Percentiles rank a stretch among this genome's conserved stretches.
phyloP scores from a whole-genome alignment of 2,888 invertebrate species.

The Zhengitettix transpicula region DNA sequence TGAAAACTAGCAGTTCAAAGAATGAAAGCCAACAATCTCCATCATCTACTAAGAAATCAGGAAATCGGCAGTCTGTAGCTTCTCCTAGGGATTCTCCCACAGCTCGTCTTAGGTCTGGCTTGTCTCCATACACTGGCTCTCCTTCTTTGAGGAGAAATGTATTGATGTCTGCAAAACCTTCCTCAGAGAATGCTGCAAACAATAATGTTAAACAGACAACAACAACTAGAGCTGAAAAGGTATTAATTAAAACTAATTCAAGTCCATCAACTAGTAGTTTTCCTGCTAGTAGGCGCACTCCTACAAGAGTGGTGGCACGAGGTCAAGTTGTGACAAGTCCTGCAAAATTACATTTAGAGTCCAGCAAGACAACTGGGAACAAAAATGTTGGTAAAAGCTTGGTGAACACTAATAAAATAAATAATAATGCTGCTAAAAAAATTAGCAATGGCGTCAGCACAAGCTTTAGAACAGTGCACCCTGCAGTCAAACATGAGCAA shows the following conservation, averaged over 20 bases:
- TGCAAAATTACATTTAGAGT: slow-evolving; percentile 1
- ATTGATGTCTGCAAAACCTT: slow-evolving; percentile 33
- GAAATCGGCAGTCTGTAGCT: slow-evolving; percentile 8
- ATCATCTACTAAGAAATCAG: neutral
- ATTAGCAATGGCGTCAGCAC: slow-evolving; percentile 1
- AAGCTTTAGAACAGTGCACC: slow-evolving; percentile 7
- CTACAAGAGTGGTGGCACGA: neutral
- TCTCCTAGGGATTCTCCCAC: slow-evolving; percentile 19
- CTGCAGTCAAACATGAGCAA: slow-evolving; percentile 11
- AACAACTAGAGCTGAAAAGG: slow-evolving; percentile 1
- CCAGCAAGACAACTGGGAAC: neutral
- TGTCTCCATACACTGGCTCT: slow-evolving; percentile 22
- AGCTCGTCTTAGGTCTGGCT: slow-evolving; percentile 13
- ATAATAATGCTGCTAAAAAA: slow-evolving; percentile 4
- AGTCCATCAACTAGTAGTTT: slow-evolving; percentile 1
- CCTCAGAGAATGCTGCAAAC: slow-evolving; percentile 13
- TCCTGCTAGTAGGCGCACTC: slow-evolving; percentile 2
- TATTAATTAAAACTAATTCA: neutral
- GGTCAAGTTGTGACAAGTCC: slow-evolving; percentile 4
- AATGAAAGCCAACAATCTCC: slow-evolving; percentile 1
- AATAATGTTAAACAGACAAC: neutral
- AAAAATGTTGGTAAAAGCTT: neutral
- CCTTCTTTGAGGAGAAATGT: slow-evolving; percentile 33
- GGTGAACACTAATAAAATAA: slow-evolving; percentile 1
- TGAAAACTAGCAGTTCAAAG: neutral